Evolutionary conservation across 2,113 vertebrate genomes (phyloP).

Genomic region (Daphoenositta chrysoptera): DNA sequence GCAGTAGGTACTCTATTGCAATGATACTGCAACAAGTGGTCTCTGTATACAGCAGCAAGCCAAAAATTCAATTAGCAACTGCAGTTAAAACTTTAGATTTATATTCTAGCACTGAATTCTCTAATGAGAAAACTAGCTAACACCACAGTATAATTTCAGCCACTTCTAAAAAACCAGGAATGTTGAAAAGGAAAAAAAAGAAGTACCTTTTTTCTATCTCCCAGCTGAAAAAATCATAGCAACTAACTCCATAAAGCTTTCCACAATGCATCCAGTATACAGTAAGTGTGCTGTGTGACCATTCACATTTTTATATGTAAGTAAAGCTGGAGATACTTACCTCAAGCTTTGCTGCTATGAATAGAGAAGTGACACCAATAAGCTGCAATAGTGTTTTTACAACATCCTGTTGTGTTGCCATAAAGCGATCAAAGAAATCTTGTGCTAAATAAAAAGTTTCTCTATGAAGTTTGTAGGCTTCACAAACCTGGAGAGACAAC

Average conservation of each 20-base stretch:
- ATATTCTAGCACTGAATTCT: background rate
- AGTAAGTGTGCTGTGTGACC: background rate
- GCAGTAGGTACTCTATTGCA: background rate
- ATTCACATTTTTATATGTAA: background rate
- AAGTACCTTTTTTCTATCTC: rapidly evolving
- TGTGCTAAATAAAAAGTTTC: conserved; percentile 95
- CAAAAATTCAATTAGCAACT: background rate
- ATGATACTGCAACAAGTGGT: background rate
- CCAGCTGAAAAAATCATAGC: background rate
- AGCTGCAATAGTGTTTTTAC: conserved; percentile 91
- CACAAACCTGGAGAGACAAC: conserved; percentile 81
- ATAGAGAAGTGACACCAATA: conserved; percentile 91
- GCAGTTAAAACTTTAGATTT: background rate
- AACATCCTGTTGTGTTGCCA: conserved; percentile 90
- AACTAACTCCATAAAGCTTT: background rate
- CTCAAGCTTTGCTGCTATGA: conserved; percentile 96
- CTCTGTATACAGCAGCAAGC: background rate
- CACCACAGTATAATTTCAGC: background rate
- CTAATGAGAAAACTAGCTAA: background rate
- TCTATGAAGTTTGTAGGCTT: conserved; percentile 92
- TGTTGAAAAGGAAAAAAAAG: background rate
- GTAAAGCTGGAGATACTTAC: conserved; percentile 50
- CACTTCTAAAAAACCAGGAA: background rate
- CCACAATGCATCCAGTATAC: background rate
- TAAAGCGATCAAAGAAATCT: conserved; percentile 96